Evolutionary conservation across 2,888 invertebrate genomes (phyloP).

Genomic region (Scaptomyza flava): DNA sequence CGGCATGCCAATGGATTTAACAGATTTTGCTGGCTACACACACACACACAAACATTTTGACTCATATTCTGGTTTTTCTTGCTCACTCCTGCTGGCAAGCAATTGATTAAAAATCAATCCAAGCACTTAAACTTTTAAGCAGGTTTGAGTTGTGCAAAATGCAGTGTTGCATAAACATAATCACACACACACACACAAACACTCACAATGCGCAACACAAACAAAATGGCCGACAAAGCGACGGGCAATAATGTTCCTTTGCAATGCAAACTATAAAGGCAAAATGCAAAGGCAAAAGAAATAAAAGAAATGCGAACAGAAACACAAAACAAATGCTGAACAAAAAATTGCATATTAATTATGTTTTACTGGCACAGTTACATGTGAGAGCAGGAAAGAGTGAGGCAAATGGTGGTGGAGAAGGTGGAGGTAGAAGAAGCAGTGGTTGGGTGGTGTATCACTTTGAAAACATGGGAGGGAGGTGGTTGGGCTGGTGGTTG

Average conservation of each 20-base stretch:
- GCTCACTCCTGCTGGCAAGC: constrained; percentile 18
- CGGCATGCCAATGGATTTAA: constrained; percentile 40
- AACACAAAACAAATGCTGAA: constrained; percentile 22
- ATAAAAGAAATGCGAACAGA: constrained; percentile 50
- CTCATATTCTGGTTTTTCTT: not conserved
- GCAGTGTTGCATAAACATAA: constrained; percentile 74
- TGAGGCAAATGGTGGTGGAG: not conserved
- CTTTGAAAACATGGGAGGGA: constrained; percentile 43
- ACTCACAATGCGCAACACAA: constrained; percentile 50
- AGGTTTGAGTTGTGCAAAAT: constrained; percentile 74
- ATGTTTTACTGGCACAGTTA: constrained; percentile 78
- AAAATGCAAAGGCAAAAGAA: constrained; percentile 58
- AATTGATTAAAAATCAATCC: constrained; percentile 76
- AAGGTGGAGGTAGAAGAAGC: not conserved
- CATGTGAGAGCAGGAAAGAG: constrained; percentile 40
- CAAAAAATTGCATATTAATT: constrained; percentile 78
- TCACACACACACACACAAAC: constrained; percentile 43
- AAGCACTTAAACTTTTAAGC: constrained; percentile 72
- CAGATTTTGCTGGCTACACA: constrained; percentile 39
- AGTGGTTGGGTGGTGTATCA: constrained; percentile 40
- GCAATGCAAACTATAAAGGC: constrained; percentile 40
- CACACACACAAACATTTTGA: not conserved
- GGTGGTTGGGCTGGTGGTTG: not conserved
- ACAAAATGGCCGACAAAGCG: constrained; percentile 71
- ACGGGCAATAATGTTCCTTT: constrained; percentile 42